These are phyloP conservation scores for Carabus problematicus DNA, from an alignment of 2,888 invertebrate species.

Conservation along the genomic window DNA sequence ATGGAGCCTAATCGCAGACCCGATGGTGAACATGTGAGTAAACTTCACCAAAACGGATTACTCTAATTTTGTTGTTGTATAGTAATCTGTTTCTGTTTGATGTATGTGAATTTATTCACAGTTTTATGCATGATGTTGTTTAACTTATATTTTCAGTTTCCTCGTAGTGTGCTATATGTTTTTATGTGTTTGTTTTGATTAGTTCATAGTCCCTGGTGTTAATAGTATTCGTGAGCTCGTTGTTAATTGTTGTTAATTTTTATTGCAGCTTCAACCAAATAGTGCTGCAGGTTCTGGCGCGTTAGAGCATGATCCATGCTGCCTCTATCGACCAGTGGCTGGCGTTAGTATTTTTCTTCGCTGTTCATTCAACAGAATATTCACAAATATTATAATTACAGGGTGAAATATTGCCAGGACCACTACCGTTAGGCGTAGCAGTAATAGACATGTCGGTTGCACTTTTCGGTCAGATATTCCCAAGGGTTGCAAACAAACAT, in stretches of 20 bases:
- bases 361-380: constrained; percentile 48
- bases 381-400: constrained; percentile 50
- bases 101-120: too few species aligned
- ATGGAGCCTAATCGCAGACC: constrained; percentile 85
- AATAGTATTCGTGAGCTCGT: constrained; percentile 27
- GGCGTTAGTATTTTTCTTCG: constrained; percentile 57
- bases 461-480: constrained; percentile 93
- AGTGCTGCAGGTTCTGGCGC: constrained; percentile 96
- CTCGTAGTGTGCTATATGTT: constrained; percentile 32
- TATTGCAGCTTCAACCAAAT: constrained; percentile 84
- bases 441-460: constrained; percentile 95
- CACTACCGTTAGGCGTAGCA: constrained; percentile 91
- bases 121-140: constrained; percentile 47
- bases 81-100: too few species aligned
- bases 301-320: constrained; percentile 94
- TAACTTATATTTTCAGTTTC: constrained; percentile 45
- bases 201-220: constrained; percentile 31
- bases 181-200: constrained; percentile 37
- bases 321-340: constrained; percentile 77
- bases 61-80: constrained; percentile 29
- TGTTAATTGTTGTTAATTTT: constrained; percentile 37
- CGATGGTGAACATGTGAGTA: constrained; percentile 84
- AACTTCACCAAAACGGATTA: constrained; percentile 47
- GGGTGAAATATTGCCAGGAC: constrained; percentile 73
- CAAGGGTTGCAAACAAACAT: constrained; percentile 94